Percentiles rank a stretch among this genome's conserved stretches.
Conservation (phyloP, 2,888 invertebrate genomes). For the Drosophila koepferae region DNA sequence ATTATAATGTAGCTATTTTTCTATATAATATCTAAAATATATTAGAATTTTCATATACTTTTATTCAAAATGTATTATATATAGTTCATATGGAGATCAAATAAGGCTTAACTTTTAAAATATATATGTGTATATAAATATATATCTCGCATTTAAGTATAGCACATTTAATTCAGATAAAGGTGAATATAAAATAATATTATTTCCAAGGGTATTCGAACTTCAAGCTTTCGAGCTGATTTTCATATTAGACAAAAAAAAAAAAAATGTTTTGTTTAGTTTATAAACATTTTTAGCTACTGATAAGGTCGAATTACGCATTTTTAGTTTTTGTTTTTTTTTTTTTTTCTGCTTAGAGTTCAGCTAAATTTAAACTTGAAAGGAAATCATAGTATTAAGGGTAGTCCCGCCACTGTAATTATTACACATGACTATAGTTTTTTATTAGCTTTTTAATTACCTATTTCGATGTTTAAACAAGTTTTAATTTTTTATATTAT, state of each 20-base stretch:
- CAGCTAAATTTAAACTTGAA: background rate
- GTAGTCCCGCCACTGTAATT: background rate
- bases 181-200: background rate
- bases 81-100: too few relatives aligned
- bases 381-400: background rate
- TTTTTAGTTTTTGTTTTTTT: background rate
- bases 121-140: background rate
- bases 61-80: too few relatives aligned
- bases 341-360: background rate
- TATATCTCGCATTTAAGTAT: background rate
- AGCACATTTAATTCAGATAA: too few relatives aligned
- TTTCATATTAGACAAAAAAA: background rate
- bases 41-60: too few relatives aligned
- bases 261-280: background rate
- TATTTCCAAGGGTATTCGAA: background rate
- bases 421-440: background rate
- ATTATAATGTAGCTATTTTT: too few relatives aligned
- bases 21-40: too few relatives aligned
- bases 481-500: background rate
- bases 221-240: background rate
- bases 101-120: too few relatives aligned
- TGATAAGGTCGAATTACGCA: background rate
- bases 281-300: slow-evolving; percentile 4
- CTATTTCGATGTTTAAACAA: background rate
- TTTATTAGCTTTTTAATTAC: background rate